Percentiles rank a stretch among this genome's conserved stretches.
Conservation (phyloP, 1,140 invertebrate genomes). For the Heliconius congener region DNA sequence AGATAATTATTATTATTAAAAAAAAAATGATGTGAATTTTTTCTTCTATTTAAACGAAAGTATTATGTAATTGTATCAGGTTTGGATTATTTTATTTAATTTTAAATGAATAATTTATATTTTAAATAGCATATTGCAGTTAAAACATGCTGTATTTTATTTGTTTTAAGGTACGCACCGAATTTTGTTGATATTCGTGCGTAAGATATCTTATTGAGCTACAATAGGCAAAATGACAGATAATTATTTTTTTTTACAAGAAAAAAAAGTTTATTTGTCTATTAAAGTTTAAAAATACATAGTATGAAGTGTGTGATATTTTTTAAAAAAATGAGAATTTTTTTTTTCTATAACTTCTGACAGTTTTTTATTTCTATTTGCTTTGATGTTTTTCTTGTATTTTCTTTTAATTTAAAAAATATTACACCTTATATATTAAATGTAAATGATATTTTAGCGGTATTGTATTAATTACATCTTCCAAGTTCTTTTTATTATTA, state of each 20-base stretch:
- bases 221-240: not conserved
- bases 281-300: constrained; percentile 7
- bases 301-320: constrained; percentile 7
- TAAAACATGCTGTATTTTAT: constrained; percentile 25
- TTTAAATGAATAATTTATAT: constrained; percentile 8
- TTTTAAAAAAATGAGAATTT: not conserved
- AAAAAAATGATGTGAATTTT: constrained; percentile 11
- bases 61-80: constrained; percentile 16
- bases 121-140: constrained; percentile 37
- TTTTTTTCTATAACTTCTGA: not conserved
- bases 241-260: not conserved
- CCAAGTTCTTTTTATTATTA: constrained; percentile 44
- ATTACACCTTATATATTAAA: constrained; percentile 25
- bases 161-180: constrained; percentile 38
- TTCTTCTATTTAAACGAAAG: not conserved
- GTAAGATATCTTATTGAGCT: constrained; percentile 26
- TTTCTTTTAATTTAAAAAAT: not conserved
- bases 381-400: not conserved
- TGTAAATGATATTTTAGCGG: constrained; percentile 33
- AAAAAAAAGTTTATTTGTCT: constrained; percentile 5
- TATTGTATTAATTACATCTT: constrained; percentile 45
- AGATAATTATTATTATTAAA: constrained; percentile 14
- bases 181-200: constrained; percentile 40
- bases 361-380: not conserved
- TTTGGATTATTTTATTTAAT: constrained; percentile 10